Evolutionary conservation across 2,113 vertebrate species (phyloP), one percentile per base, ranked within the genome.

Genomic region (Tyrannus savana): DNA sequence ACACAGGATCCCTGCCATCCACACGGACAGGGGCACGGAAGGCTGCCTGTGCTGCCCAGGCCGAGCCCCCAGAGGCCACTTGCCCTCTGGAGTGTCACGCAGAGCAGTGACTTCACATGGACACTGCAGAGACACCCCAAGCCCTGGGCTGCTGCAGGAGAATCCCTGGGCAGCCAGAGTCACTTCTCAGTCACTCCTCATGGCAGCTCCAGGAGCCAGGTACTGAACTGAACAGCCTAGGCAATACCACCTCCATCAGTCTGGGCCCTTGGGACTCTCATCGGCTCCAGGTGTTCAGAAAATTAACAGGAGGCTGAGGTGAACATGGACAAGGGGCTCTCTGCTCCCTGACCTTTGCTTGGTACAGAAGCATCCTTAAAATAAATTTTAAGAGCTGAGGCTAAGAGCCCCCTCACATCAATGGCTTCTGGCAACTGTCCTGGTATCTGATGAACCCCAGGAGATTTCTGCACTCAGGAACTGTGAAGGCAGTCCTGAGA

Each of bases 371-470:
- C 6, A 33, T 33, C 16, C 47, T 44, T 39, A 31, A 68, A 67
- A 63, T 8, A 23, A 81, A 53, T 58, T 23, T 42, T 30, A 41
- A 14, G 60, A 71, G 50, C 50, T 21, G 85, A 89, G 37, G 3
- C 10, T 7, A 41, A 41, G 39, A 41, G 39, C 44, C 2, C 14
- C 17, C 33, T 4, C 3, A 39, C 9, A 22, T 6, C 1, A 5
- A 23, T 5, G 52, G 42, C 41, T 67, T 33, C 71, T 12, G 50
- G 37, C 35, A 58, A 6, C 19, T 25, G 53, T 12, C 47, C 31
- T 18, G n/a, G 21, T 17, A 58, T 8, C 73, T 42, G 46, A 73
- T 39, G 23, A 72, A 28, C 19, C 25, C 22, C 2, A 8, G 14
- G n/a, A 53, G 28, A 81, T 11, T 47, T 42, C 79, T 73, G 39